Evolutionary conservation across 2,888 invertebrate species (phyloP), one percentile per base, ranked within the genome.

Genomic region (Plebejus anna): DNA sequence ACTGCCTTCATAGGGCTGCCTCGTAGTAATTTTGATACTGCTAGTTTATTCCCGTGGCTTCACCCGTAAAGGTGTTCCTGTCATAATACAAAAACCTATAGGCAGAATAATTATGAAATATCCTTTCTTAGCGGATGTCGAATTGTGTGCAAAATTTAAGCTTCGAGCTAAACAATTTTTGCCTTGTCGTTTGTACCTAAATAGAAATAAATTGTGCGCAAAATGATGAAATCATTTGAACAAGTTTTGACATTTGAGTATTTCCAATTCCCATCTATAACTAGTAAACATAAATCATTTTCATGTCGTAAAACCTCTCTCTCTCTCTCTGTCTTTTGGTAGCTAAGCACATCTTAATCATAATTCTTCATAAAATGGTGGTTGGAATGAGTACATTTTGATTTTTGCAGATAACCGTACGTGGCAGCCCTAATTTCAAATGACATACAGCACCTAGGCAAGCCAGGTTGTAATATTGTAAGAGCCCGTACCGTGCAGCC

Each of bases 401-500:
- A 2, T 3, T 5, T 51, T 13, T 11, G 55, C 4, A 55, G 1
- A 70, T 38, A 59, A 59, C 22, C 61, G 28, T 9, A 28, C 7
- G 11, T 28, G 11, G 22, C 51, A 73, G 13, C 73, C 73, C 73
- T 73, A 28, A 51, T 28, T 32, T 42, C 51, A 73, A 73, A 73
- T 73, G 73, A 73, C 73, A 55, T 32, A 73, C 72, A n/a, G 72
- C 28, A 28, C 66, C 66, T 6, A 66, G 66, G 66, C 66, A 47
- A 72, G 51, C 32, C 28, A 28, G 47, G 73, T 73, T 73, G 32
- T 51, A 73, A 73, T 71, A 71, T 32, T 22, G 51, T 73, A 73
- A 51, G 51, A 51, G 73, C 51, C 73, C 32, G 16, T 42, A 55
- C 32, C 71, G 42, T 32, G 73, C 73, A 73, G 51, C 66, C 36